A percentile compares a stretch with the other conserved stretches of the same genome.
Conservation (phyloP, 2,113 vertebrate genomes). For the Corythornis madagascariensis region DNA sequence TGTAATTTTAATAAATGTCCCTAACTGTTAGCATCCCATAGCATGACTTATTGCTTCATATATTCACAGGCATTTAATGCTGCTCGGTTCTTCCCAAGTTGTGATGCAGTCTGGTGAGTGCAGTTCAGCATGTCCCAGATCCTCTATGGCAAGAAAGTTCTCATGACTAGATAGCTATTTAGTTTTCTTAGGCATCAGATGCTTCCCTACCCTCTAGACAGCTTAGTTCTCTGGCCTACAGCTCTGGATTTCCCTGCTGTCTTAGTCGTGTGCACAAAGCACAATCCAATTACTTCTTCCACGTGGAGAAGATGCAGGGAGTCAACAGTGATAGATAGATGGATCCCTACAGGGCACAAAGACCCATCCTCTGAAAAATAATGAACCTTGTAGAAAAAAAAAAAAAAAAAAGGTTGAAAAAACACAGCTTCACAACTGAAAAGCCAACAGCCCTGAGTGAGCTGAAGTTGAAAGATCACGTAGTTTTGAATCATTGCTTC, state of each 20-base stretch:
- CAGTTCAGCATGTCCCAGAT: not conserved
- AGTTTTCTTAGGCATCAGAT: not conserved
- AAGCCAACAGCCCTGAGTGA: not conserved
- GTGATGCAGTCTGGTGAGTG: not conserved
- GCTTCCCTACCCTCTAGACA: not conserved
- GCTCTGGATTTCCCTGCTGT: slow-evolving; percentile 2
- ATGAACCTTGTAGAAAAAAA: not conserved
- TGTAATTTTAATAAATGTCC: not conserved
- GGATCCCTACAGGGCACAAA: slow-evolving; percentile 39
- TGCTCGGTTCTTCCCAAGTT: not conserved
- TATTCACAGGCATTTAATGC: not conserved
- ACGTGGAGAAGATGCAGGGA: slow-evolving; percentile 40
- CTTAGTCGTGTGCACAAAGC: not conserved
- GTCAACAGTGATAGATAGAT: slow-evolving; percentile 27
- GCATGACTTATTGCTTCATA: not conserved
- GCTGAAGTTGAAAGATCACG: slow-evolving; percentile 26
- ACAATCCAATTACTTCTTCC: slow-evolving; percentile 57
- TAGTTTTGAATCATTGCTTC: slow-evolving; percentile 15
- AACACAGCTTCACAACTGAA: not conserved
- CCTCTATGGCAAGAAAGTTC: not conserved
- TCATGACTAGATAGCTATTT: not conserved
- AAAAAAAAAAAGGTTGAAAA: not conserved
- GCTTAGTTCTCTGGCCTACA: not conserved
- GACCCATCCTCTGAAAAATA: slow-evolving; percentile 40
- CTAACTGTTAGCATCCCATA: not conserved